phyloP scores from a whole-genome alignment of 1,140 invertebrate species.

The Drosophila kepulauana region DNA sequence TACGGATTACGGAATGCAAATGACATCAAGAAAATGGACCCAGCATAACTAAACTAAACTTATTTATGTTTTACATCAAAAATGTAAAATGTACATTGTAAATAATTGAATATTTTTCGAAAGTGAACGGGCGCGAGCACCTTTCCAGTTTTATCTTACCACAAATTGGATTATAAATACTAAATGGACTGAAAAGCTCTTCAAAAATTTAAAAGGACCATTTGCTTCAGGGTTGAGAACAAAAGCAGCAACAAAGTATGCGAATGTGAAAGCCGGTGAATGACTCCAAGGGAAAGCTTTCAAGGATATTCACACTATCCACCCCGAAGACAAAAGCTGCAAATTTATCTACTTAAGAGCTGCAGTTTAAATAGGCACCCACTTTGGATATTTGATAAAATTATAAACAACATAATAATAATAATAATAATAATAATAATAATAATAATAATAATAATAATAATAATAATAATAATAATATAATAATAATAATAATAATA shows the following conservation, averaged over 20 bases:
- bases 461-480: no score
- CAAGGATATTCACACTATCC: constrained; percentile 5
- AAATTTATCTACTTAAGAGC: background rate
- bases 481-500: no score
- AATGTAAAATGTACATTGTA: background rate
- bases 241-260: background rate
- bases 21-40: background rate
- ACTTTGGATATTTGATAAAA: background rate
- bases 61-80: background rate
- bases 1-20: background rate
- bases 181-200: constrained; percentile 23
- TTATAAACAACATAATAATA: no score
- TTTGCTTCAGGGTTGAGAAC: constrained; percentile 3
- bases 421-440: no score
- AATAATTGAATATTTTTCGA: background rate
- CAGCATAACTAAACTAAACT: background rate
- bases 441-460: no score
- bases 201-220: constrained; percentile 20
- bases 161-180: constrained; percentile 30
- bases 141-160: background rate
- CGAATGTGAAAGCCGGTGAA: background rate
- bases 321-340: no score
- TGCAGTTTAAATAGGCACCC: background rate
- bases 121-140: background rate
- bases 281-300: background rate